A percentile compares a stretch with the other conserved stretches of the same genome.
These are phyloP conservation scores for Nymphalis polychloros DNA, from an alignment of 2,888 invertebrate genomes.

Conservation along the genomic window DNA sequence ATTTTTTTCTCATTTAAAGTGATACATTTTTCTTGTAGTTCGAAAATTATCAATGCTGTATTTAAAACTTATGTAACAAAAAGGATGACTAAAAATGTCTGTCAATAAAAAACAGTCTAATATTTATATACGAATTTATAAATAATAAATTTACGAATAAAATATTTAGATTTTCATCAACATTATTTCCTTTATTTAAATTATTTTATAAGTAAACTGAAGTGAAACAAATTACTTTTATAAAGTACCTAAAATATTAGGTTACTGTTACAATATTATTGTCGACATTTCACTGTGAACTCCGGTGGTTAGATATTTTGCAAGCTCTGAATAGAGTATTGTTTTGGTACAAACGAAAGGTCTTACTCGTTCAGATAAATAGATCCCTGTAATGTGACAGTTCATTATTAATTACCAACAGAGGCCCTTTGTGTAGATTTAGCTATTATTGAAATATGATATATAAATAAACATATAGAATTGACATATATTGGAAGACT, in stretches of 20 bases:
- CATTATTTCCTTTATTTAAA: background rate
- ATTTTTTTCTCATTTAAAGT: no score
- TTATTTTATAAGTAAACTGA: background rate
- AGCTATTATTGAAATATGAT: background rate
- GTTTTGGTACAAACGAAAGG: constrained; percentile 69
- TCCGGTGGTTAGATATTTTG: constrained; percentile 54
- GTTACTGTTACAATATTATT: constrained; percentile 39
- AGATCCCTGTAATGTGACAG: constrained; percentile 60
- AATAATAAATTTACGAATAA: no score
- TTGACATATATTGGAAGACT: background rate
- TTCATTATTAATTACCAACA: constrained; percentile 53
- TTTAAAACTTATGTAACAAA: no score
- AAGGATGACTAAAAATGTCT: no score
- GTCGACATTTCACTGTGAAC: constrained; percentile 58
- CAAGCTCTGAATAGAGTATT: constrained; percentile 69
- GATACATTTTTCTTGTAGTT: no score
- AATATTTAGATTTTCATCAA: no score
- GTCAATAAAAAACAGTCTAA: no score
- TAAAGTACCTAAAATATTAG: constrained; percentile 28
- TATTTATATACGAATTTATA: no score
- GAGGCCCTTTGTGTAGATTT: constrained; percentile 18
- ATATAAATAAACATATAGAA: background rate
- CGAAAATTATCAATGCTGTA: no score
- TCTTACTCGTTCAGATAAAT: constrained; percentile 65
- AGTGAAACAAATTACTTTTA: background rate